These are phyloP conservation scores for Amphimallon solstitiale DNA, from an alignment of 2,888 invertebrate genomes.

Conservation along the genomic window DNA sequence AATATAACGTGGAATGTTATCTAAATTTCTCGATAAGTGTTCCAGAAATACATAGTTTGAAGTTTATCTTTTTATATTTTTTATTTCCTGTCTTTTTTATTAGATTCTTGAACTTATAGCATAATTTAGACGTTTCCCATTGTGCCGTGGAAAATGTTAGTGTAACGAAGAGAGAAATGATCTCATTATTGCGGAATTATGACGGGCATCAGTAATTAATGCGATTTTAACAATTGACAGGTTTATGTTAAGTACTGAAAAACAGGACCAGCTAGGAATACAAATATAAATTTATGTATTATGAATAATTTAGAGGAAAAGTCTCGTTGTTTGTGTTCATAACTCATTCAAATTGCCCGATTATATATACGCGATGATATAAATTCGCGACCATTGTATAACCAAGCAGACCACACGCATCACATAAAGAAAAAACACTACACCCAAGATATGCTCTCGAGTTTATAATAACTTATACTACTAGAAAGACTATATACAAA, in stretches of 20 bases:
- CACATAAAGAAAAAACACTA: conserved; percentile 1
- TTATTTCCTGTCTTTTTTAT: too few species aligned
- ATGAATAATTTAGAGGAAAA: conserved; percentile 59
- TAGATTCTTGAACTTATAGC: too few species aligned
- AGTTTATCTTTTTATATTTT: too few species aligned
- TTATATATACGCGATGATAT: conserved; percentile 57
- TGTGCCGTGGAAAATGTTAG: too few species aligned
- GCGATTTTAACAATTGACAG: conserved; percentile 60
- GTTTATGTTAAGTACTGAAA: conserved; percentile 60
- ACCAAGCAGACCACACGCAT: conserved; percentile 41
- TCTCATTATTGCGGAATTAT: too few species aligned
- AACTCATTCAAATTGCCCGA: conserved; percentile 60
- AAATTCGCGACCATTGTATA: conserved; percentile 49
- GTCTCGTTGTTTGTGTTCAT: conserved; percentile 55
- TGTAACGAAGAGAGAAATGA: too few species aligned
- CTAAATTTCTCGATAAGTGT: too few species aligned
- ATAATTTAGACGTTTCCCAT: too few species aligned
- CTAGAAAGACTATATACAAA: too few species aligned
- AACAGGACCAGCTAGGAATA: conserved; percentile 55
- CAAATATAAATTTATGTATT: conserved; percentile 60
- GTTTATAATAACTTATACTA: too few species aligned
- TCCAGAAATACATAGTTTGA: too few species aligned
- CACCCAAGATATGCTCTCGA: not conserved
- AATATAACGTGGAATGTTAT: too few species aligned
- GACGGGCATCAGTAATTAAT: conserved; percentile 52